Evolutionary conservation across 1,140 invertebrate genomes (phyloP), one percentile per base, ranked within the genome.

Genomic region (Solen grandis): DNA sequence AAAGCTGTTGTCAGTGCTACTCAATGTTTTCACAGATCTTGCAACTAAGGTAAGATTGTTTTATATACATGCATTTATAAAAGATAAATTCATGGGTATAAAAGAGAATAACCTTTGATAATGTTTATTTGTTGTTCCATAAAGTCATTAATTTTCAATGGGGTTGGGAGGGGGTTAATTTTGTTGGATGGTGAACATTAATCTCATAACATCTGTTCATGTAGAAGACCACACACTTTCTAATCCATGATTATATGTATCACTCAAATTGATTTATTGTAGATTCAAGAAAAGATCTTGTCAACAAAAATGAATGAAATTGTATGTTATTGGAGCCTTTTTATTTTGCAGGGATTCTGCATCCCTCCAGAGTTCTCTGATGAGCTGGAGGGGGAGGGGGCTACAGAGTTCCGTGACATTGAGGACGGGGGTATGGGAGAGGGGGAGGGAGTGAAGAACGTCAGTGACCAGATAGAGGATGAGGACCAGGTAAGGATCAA

Each of bases 371-470:
- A 98, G 88, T 92, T 93, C 59, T 88, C 92, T 82, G 93, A 94
- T 55, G 91, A 94, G 81, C 81, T 84, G 25, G 86, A 86, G 13
- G 91, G 88, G 19, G 90, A 90, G 35, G 90, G 91, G 27, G 91
- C 91, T 25, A 92, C 88, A 16, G 89, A 94, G 60, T 93, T 94
- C 87, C 91, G 93, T 84, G 93, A 94, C 63, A 95, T 94, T 75
- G 94, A 95, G 84, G 94, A 93, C 33, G 93, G 92, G 62, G 98
- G 98, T 0, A 92, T 99, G 1, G 97, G 97, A 0, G 97, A 99
- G 83, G 98, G 98, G 0, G 96, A 98, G 73, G 98, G 97, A 13
- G 94, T 96, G 78, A 97, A 92, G 88, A 98, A 99, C 93, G 97
- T 99, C 5, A 99, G 97, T 0, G 97, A 99, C 69, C 91, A 92